Evolutionary conservation across 2,888 invertebrate species (phyloP), one percentile per base, ranked within the genome.

Genomic region (Pseudococcus viburni): DNA sequence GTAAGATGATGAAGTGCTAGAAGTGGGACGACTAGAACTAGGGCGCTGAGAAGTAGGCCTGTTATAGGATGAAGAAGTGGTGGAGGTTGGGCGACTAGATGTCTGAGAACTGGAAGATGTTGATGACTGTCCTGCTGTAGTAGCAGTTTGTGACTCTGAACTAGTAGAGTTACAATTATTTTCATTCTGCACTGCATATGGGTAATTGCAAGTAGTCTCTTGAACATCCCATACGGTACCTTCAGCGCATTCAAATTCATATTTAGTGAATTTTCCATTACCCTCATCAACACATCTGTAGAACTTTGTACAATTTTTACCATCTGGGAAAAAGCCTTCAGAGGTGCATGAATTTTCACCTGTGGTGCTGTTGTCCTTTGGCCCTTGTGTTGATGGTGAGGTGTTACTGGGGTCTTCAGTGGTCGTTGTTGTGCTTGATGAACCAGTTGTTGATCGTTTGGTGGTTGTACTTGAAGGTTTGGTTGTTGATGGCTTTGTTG

Each of bases 141-240:
- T 90, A 59, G 90, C 89, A 64, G 86, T 42, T 64, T 86, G 86
- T 22, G 64, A 26, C 46, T 89, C 90, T 19, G 90, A 89, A 59
- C 89, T 90, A 26, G 90, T 89, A 22, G 90, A 90, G 22, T 89
- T 73, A 88, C 90, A 90, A 84, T 90, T 90, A 15, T 89, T n/a
- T n/a, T n/a, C 89, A 89, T 90, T 89, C 33, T 90, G 89, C 42
- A 94, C 94, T 89, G 94, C 93, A 55, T 85, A 51, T 17, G 94
- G 93, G 91, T 96, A 94, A 91, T 96, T 96, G 91, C 96, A 96
- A 85, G 94, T 93, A 91, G 94, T 92, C 89, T 94, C 92, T 86
- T 93, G 92, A 89, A 94, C 93, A 92, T 96, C 95, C 96, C 96
- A 96, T 51, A 95, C 94, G 7, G 96, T 96, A 85, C 95, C 96